These are phyloP conservation scores for Cebus imitator DNA, from an alignment of 2,113 vertebrate genomes.

Conservation along the genomic window DNA sequence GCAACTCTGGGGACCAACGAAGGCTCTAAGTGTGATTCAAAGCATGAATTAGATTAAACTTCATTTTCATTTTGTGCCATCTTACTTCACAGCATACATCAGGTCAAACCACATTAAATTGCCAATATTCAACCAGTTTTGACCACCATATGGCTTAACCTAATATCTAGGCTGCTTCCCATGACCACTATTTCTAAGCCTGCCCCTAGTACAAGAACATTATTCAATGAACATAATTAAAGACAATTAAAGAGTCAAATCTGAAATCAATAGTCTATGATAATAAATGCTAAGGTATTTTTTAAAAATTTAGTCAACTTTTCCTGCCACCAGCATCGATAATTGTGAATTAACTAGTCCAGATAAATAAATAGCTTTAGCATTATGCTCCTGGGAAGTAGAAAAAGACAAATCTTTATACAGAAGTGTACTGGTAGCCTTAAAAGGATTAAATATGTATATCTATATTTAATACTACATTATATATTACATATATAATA, in stretches of 20 bases:
- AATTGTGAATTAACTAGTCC: constrained; percentile 11
- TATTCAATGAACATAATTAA: not conserved
- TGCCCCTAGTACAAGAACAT: not conserved
- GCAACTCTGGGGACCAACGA: not conserved
- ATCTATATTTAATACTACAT: not conserved
- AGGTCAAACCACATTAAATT: not conserved
- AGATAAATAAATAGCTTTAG: not conserved
- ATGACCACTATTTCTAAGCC: not conserved
- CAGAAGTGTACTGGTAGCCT: not conserved
- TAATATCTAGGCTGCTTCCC: not conserved
- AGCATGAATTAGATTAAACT: not conserved
- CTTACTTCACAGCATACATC: not conserved
- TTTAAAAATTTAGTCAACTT: not conserved
- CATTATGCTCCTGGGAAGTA: constrained; percentile 24
- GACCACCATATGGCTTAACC: not conserved
- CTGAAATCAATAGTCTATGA: not conserved
- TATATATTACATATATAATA: not conserved
- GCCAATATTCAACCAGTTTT: not conserved
- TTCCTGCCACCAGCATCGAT: not conserved
- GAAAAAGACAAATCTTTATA: not conserved
- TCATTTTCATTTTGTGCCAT: not conserved
- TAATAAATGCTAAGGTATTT: not conserved
- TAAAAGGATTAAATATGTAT: not conserved
- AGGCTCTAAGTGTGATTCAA: not conserved
- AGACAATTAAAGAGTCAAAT: constrained; percentile 26